Conservation (phyloP, 2,113 vertebrate genomes). For the Cochlearius cochlearius region DNA sequence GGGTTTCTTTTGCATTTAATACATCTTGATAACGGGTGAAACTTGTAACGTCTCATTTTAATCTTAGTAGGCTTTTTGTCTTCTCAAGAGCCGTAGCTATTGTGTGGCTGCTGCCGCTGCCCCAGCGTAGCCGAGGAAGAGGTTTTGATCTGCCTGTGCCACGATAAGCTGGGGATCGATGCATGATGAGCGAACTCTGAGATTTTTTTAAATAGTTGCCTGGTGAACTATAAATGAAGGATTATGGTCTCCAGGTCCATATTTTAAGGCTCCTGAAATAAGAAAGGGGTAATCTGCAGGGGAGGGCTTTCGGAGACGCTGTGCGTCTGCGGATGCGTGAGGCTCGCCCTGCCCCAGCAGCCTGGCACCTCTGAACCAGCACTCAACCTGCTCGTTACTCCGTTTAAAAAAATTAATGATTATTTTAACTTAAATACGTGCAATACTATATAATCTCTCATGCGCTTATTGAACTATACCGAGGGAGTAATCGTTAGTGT, state of each 20-base stretch:
- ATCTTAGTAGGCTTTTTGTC: neutral
- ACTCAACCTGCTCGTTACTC: neutral
- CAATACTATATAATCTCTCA: neutral
- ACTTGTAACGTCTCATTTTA: neutral
- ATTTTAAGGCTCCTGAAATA: neutral
- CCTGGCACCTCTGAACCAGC: neutral
- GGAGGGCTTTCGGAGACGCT: neutral
- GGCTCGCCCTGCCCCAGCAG: neutral
- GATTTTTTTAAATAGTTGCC: neutral
- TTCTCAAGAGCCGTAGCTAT: neutral
- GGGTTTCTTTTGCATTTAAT: neutral
- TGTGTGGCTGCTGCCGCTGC: neutral
- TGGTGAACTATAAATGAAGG: neutral
- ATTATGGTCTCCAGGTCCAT: neutral
- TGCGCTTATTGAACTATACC: neutral
- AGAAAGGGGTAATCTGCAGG: neutral
- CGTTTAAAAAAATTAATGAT: neutral
- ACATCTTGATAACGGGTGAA: neutral
- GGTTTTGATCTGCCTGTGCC: neutral
- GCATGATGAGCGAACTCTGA: neutral
- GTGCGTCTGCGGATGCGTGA: neutral
- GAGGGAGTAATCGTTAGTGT: accelerated
- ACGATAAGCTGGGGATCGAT: neutral
- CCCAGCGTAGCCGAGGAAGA: neutral
- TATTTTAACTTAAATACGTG: neutral